Conservation (phyloP, 1,140 invertebrate species). For the Olivierus martensii region DNA sequence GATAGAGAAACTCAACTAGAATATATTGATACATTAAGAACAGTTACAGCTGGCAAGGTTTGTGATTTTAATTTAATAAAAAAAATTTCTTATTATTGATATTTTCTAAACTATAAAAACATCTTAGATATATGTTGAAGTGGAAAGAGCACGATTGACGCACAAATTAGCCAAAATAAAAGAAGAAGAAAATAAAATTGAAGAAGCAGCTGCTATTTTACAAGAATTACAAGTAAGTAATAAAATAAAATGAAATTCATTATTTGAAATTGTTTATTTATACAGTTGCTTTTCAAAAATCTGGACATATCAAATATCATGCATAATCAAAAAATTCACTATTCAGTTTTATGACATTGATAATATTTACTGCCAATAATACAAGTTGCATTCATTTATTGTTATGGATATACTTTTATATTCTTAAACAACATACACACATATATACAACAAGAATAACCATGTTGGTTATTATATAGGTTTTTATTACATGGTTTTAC, state of each 20-base stretch:
- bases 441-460: too few relatives aligned
- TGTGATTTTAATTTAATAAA: slow-evolving; percentile 6
- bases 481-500: too few relatives aligned
- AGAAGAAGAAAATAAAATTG: slow-evolving; percentile 80
- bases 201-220: slow-evolving; percentile 81
- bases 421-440: too few relatives aligned
- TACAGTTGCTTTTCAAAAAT: too few relatives aligned
- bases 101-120: slow-evolving; percentile 13
- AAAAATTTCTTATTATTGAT: neutral
- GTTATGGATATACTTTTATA: too few relatives aligned
- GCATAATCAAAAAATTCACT: too few relatives aligned
- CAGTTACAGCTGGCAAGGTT: slow-evolving; percentile 93
- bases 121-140: slow-evolving; percentile 96
- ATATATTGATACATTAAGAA: slow-evolving; percentile 87
- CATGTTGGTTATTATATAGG: too few relatives aligned
- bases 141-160: slow-evolving; percentile 90
- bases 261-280: neutral
- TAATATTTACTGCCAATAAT: too few relatives aligned
- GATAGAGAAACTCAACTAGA: slow-evolving; percentile 82
- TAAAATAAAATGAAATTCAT: neutral
- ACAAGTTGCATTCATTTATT: too few relatives aligned
- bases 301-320: too few relatives aligned
- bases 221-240: slow-evolving; percentile 71
- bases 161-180: slow-evolving; percentile 85
- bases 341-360: too few relatives aligned